These are phyloP conservation scores for Rhabdornis inornatus DNA, from an alignment of 2,113 vertebrate species.

Conservation along the genomic window DNA sequence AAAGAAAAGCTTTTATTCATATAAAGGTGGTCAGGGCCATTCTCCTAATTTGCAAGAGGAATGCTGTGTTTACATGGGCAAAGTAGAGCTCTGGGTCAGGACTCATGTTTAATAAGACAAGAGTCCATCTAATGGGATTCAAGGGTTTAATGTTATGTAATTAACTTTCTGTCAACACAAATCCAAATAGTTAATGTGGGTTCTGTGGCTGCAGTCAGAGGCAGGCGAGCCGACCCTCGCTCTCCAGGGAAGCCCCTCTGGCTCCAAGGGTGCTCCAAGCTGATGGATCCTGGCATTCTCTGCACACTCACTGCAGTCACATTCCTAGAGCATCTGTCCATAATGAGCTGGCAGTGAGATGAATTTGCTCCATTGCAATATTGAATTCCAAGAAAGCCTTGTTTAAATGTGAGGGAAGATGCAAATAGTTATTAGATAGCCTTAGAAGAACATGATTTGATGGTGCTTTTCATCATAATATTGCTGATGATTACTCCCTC, in stretches of 20 bases:
- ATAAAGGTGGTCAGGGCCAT: not conserved
- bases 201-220: not conserved
- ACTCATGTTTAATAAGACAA: not conserved
- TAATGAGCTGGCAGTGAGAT: not conserved
- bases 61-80: not conserved
- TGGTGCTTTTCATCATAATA: not conserved
- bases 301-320: not conserved
- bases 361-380: not conserved
- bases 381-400: not conserved
- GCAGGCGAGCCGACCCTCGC: rapidly evolving
- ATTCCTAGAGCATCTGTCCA: not conserved
- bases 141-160: not conserved
- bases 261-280: not conserved
- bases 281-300: not conserved
- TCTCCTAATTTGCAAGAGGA: not conserved
- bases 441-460: not conserved
- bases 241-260: not conserved
- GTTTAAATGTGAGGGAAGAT: not conserved
- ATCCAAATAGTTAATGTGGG: not conserved
- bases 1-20: not conserved
- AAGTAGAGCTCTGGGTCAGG: not conserved
- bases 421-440: not conserved
- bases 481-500: not conserved
- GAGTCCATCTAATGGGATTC: not conserved
- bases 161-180: not conserved